Evolutionary conservation across 2,888 invertebrate genomes (phyloP), one percentile per base, ranked within the genome.

Genomic region (Coronaproctus castanopsis): DNA sequence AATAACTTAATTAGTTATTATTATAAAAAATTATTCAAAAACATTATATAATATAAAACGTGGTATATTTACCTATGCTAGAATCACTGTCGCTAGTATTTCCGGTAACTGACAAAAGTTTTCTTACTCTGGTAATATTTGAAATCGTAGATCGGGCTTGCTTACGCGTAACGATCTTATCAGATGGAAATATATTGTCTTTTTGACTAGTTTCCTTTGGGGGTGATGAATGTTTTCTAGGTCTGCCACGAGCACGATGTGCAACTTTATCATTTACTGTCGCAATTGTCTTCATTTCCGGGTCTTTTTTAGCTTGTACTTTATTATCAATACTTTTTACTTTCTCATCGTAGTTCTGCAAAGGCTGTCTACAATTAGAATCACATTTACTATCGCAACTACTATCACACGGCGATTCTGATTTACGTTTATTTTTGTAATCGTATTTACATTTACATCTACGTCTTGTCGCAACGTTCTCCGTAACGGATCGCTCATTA

Each of bases 1-100:
- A n/a, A n/a, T n/a, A n/a, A n/a, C n/a, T n/a, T n/a, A n/a, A n/a
- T n/a, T n/a, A n/a, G n/a, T n/a, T n/a, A n/a, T n/a, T n/a, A n/a
- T n/a, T n/a, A n/a, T n/a, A n/a, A n/a, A n/a, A n/a, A n/a, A n/a
- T n/a, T n/a, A n/a, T n/a, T n/a, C n/a, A n/a, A n/a, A n/a, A n/a
- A n/a, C n/a, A n/a, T n/a, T n/a, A n/a, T n/a, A n/a, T n/a, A n/a
- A n/a, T n/a, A n/a, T n/a, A n/a, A n/a, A n/a, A n/a, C n/a, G n/a
- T n/a, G n/a, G n/a, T n/a, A n/a, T 56, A 48, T 58, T 53, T 56
- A 66, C 66, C 67, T 23, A 65, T 62, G 62, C 68, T 68, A 48
- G 68, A 67, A 61, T 68, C 68, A 2, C 67, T 65, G 54, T 67
- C 68, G 22, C 65, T 66, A 21, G 63, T 60, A 58, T 61, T 54